Evolutionary conservation across 2,797 vertebrate genomes (phyloP), one percentile per base, ranked within the genome.

Genomic region (Xerus rutilus): DNA sequence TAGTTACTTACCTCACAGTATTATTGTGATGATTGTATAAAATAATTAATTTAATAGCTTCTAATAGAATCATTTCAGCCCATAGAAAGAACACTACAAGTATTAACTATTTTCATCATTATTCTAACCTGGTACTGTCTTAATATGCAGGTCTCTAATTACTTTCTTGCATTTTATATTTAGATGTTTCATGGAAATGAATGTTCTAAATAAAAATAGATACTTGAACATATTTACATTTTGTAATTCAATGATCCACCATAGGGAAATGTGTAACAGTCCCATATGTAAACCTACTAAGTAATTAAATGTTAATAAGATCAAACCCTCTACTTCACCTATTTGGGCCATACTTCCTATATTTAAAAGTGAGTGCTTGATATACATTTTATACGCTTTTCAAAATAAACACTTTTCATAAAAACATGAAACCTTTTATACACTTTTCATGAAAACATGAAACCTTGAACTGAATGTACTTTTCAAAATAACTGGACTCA

Each of bases 161-260:
- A 54, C 25, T 96, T 73, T 59, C 45, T 45, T 91, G 62, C 20
- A 74, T 83, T 69, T 20, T 17, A 49, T 73, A 86, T 87, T 94
- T 95, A 77, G 52, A 47, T 76, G 23, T 81, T 87, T 87, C 25
- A 45, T 93, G 62, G 47, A 54, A 67, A 28, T 87, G 79, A 45
- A 30, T 74, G 43, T 95, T 84, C 21, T 72, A 93, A 92, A 70
- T 81, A 84, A 94, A 91, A 93, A 59, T 45, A 82, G 5, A 82
- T 52, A 65, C 35, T 47, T 59, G 35, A 49, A 65, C 47, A 76
- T 32, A 82, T 87, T 59, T 67, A 21, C 28, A 70, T 86, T 83
- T 86, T 91, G 4, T 73, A 83, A 78, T 79, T 95, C 59, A 52
- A 5, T 79, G 21, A 89, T 65, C 35, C 93, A 17, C 39, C 32